Conservation (phyloP, 2,797 vertebrate genomes). For the Limosa lapponica region DNA sequence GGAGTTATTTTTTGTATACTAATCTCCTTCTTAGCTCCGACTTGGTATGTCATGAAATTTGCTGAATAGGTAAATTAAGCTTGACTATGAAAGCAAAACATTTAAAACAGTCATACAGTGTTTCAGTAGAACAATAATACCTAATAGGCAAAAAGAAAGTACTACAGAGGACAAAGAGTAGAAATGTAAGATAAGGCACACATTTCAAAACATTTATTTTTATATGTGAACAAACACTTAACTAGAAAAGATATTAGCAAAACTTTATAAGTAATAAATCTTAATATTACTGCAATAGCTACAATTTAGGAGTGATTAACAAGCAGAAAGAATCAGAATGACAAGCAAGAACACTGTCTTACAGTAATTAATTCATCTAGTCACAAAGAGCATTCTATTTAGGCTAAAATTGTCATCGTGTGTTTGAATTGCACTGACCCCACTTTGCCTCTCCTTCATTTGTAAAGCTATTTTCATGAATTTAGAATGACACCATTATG, state of each 20-base stretch:
- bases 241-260: neutral
- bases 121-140: neutral
- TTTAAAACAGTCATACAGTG: neutral
- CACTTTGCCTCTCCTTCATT: slow-evolving; percentile 71
- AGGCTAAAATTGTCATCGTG: slow-evolving; percentile 64
- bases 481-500: slow-evolving; percentile 70
- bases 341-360: slow-evolving; percentile 71
- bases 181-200: neutral
- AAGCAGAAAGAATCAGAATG: slow-evolving; percentile 72
- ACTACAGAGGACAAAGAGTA: neutral
- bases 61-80: neutral
- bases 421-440: slow-evolving; percentile 68
- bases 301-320: slow-evolving; percentile 69
- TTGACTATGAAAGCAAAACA: neutral
- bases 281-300: slow-evolving; percentile 46
- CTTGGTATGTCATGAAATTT: neutral
- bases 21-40: neutral
- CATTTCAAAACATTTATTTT: neutral
- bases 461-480: slow-evolving; percentile 70
- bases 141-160: neutral
- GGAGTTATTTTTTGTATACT: neutral
- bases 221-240: neutral
- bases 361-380: slow-evolving; percentile 72
- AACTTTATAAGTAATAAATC: slow-evolving; percentile 32
- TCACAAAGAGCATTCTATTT: slow-evolving; percentile 70